phyloP scores from a whole-genome alignment of 2,113 vertebrate genomes.

The Arvicanthis niloticus region DNA sequence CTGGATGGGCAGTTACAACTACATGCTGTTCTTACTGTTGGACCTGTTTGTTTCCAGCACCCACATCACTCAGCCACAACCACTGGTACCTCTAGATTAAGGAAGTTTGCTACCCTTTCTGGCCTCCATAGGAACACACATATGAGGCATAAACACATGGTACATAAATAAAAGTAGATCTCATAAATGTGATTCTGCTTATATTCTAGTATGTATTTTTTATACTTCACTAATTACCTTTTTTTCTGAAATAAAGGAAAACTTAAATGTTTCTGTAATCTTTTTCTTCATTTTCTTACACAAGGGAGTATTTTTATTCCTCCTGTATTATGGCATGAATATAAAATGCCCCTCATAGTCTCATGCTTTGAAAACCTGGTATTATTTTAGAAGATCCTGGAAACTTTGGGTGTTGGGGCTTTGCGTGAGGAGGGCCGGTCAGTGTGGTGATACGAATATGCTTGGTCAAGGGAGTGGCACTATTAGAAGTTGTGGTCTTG shows the following conservation, averaged over 20 bases:
- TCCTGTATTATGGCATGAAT: not conserved
- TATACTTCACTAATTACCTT: not conserved
- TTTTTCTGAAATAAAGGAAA: constrained; percentile 9
- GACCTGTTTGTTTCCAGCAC: not conserved
- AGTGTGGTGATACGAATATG: too few species aligned
- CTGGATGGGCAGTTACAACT: not conserved
- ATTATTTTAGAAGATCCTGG: not conserved
- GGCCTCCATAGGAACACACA: not conserved
- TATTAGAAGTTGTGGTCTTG: too few species aligned
- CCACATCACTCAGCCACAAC: not conserved
- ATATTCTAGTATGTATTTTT: not conserved
- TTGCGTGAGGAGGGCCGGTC: not conserved
- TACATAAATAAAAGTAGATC: not conserved
- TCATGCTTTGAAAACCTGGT: not conserved
- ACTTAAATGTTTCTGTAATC: not conserved
- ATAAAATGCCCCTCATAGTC: not conserved
- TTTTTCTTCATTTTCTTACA: constrained; percentile 1
- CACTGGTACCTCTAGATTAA: not conserved
- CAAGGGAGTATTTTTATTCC: not conserved
- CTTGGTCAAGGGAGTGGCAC: too few species aligned
- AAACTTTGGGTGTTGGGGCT: not conserved
- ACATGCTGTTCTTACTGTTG: not conserved
- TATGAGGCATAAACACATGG: not conserved
- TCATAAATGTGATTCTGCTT: not conserved
- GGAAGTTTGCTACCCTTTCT: not conserved